Conservation (phyloP, 2,888 invertebrate genomes). For the Dendrolimus pini region DNA sequence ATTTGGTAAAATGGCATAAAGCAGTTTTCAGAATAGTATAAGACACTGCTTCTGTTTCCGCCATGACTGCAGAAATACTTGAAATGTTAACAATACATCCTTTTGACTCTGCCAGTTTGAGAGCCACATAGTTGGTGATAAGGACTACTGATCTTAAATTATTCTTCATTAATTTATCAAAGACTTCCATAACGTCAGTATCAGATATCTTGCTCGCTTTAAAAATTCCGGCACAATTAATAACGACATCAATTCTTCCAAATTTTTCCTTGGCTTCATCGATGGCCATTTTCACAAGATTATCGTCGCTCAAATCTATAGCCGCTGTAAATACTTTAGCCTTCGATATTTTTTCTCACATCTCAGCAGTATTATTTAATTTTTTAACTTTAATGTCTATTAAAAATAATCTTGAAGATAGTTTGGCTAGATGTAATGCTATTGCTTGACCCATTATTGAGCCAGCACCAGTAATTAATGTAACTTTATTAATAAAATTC, state of each 20-base stretch:
- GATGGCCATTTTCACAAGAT: slow-evolving; percentile 24
- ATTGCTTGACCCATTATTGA: slow-evolving; percentile 38
- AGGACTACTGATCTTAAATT: slow-evolving; percentile 33
- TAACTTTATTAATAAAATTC: slow-evolving; percentile 36
- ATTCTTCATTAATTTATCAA: slow-evolving; percentile 25
- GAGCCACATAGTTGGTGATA: slow-evolving; percentile 23
- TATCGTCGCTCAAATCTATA: slow-evolving; percentile 28
- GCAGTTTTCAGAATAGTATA: slow-evolving; percentile 85
- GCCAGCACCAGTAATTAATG: slow-evolving; percentile 34
- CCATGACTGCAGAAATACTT: slow-evolving; percentile 17
- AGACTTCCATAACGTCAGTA: slow-evolving; percentile 22
- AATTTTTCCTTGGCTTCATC: slow-evolving; percentile 23
- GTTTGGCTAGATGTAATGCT: slow-evolving; percentile 31
- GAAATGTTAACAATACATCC: slow-evolving; percentile 37
- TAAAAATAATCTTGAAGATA: slow-evolving; percentile 31
- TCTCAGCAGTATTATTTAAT: slow-evolving; percentile 22
- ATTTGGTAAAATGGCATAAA: slow-evolving; percentile 84
- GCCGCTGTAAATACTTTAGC: slow-evolving; percentile 27
- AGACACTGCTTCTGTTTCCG: slow-evolving; percentile 12
- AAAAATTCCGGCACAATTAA: slow-evolving; percentile 33
- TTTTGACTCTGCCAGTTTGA: slow-evolving; percentile 24
- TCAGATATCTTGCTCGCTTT: slow-evolving; percentile 18
- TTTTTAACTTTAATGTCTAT: slow-evolving; percentile 26
- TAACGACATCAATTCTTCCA: slow-evolving; percentile 32
- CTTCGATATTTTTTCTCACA: slow-evolving; percentile 24